Percentiles rank a stretch among this genome's conserved stretches.
Conservation (phyloP, 2,888 invertebrate genomes). For the Cistogaster globosa region DNA sequence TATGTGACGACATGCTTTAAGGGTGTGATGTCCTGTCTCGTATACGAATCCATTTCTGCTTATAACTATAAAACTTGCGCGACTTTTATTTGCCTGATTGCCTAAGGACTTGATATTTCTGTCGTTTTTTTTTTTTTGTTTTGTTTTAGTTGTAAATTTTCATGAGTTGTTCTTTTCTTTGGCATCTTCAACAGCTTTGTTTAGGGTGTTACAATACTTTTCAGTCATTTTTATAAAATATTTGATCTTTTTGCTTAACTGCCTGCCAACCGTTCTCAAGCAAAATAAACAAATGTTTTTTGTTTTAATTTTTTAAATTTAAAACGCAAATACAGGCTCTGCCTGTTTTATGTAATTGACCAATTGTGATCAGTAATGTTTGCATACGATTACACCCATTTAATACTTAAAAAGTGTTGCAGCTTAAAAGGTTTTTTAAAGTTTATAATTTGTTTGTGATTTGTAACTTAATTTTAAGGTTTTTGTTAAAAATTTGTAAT, state of each 20-base stretch:
- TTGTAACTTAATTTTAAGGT: slow-evolving; percentile 72
- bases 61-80: slow-evolving; percentile 1
- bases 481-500: slow-evolving; percentile 41
- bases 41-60: slow-evolving; percentile 1
- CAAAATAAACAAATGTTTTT: slow-evolving; percentile 49
- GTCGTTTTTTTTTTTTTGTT: slow-evolving; percentile 46
- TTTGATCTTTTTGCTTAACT: slow-evolving; percentile 67
- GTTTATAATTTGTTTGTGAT: slow-evolving; percentile 70
- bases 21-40: slow-evolving; percentile 74
- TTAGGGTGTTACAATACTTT: slow-evolving; percentile 73
- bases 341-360: slow-evolving; percentile 52
- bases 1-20: slow-evolving; percentile 75
- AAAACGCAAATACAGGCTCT: slow-evolving; percentile 2
- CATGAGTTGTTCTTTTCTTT: neutral
- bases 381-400: slow-evolving; percentile 70
- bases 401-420: slow-evolving; percentile 4
- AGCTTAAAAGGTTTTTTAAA: slow-evolving; percentile 57
- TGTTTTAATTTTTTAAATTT: neutral
- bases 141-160: neutral
- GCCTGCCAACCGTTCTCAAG: slow-evolving; percentile 17
- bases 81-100: slow-evolving; percentile 35
- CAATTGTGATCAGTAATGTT: slow-evolving; percentile 65
- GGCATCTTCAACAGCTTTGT: slow-evolving; percentile 13
- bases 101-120: slow-evolving; percentile 54
- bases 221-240: slow-evolving; percentile 73